These are phyloP conservation scores for Apodemus sylvaticus DNA, from an alignment of 2,113 vertebrate genomes.

Conservation along the genomic window DNA sequence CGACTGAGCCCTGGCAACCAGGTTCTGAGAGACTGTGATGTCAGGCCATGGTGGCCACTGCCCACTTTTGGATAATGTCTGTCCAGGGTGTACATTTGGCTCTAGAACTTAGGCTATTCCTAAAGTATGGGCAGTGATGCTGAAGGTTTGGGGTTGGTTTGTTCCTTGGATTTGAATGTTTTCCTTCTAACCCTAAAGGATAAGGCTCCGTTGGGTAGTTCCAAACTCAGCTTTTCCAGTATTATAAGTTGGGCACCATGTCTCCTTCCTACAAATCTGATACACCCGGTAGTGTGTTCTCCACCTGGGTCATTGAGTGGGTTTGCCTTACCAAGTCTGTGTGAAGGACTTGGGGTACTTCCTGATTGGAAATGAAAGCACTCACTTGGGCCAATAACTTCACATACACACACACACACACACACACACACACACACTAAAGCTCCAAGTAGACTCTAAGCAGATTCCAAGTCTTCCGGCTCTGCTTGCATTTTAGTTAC, in stretches of 20 bases:
- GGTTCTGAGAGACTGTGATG: accelerated
- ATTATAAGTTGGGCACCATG: accelerated
- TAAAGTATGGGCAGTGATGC: not conserved
- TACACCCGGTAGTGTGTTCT: accelerated
- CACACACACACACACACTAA: no score
- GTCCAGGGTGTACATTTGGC: not conserved
- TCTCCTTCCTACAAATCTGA: not conserved
- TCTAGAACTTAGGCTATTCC: not conserved
- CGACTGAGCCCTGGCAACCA: not conserved
- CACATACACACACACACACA: not conserved
- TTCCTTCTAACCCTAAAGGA: not conserved
- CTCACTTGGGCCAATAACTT: not conserved
- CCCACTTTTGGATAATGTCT: not conserved
- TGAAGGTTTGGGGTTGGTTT: not conserved
- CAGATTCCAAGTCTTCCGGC: not conserved
- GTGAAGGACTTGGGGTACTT: not conserved
- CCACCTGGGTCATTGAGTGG: accelerated
- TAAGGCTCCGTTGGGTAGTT: no score
- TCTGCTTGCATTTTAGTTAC: accelerated
- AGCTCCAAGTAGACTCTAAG: not conserved
- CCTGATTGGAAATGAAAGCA: not conserved
- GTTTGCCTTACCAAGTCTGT: accelerated
- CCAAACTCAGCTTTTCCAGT: not conserved
- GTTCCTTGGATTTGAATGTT: not conserved
- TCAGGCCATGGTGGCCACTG: not conserved